Evolutionary conservation across 2,797 vertebrate species (phyloP).

Genomic region (Oryzias sinensis): DNA sequence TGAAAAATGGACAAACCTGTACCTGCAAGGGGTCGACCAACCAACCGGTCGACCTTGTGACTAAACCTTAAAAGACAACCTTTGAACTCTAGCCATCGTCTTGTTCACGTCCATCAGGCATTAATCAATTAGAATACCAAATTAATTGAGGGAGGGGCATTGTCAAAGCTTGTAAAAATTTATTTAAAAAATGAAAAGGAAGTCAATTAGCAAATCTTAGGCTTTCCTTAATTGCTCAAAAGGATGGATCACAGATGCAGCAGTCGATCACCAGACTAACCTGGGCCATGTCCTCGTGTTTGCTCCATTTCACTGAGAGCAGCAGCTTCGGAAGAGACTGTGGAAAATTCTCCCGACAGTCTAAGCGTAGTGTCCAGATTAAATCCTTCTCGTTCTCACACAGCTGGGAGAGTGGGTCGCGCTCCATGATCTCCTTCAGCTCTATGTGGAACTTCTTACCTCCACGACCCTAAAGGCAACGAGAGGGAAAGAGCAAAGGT

Average conservation of each 20-base stretch:
- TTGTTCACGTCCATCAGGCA: too few species aligned
- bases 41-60: too few species aligned
- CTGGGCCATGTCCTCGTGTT: conserved; percentile 98
- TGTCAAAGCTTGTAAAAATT: background rate
- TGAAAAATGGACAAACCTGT: too few species aligned
- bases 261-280: conserved; percentile 59
- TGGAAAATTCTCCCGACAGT: conserved; percentile 93
- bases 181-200: background rate
- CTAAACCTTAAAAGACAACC: too few species aligned
- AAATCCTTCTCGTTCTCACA: conserved; percentile 99
- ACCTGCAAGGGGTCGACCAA: too few species aligned
- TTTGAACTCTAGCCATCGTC: too few species aligned
- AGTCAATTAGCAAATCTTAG: too few species aligned
- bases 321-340: conserved; percentile 95
- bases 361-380: conserved; percentile 94
- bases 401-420: conserved; percentile 93
- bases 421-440: conserved; percentile 98
- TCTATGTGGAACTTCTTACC: conserved; percentile 96
- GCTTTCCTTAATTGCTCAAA: too few species aligned
- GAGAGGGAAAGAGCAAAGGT: background rate
- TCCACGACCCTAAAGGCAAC: conserved; percentile 84
- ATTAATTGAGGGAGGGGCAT: too few species aligned
- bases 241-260: background rate
- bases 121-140: too few species aligned
- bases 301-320: conserved; percentile 97